Base-by-base conservation (phyloP, 2,888 invertebrate genomes). In the Stegana nigrithorax region DNA sequence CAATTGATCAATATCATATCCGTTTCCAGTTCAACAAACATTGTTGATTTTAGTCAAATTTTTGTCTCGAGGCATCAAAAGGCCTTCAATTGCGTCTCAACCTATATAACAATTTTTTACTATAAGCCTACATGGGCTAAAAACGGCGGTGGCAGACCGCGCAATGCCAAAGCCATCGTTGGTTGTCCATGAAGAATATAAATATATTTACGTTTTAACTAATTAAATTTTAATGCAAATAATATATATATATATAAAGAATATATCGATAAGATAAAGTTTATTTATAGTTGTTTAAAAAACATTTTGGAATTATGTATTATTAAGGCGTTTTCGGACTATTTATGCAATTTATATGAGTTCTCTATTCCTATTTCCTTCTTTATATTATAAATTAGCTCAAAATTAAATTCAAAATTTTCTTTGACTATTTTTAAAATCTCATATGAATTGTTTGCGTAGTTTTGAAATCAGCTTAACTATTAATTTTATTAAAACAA, bases 11-110 rank as follows among this genome's bases (percentile, higher is more conserved):
- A 75, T 64, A 74, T 78, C 76, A 75, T 73, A 78, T 78, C 78
- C 76, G 72, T 81, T 80, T 78, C 80, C 78, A 78, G 66, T 66
- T 67, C 63, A 75, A 68, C 66, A 51, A 63, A n/a, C n/a, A n/a
- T 60, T 57, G 78, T 81, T 78, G 81, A 75, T 78, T 78, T 81
- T 81, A 78, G 73, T 75, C 75, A 73, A 80, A 78, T 78, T 78
- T 57, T 67, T 69, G 66, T 63, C 51, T 39, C 55, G 56, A 57
- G 53, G 53, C 57, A 53, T 39, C 45, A 45, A 60, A 59, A 6
- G 47, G 36, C 53, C 44, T n/a, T 44, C 67, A 66, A 73, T 63
- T 66, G 62, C 63, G 63, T 65, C 59, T 59, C 36, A 51, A 32
- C 27, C 7, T 39, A 42, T 66, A 63, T 63, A 50, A 53, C 63